Evolutionary conservation across 2,888 invertebrate genomes (phyloP), one percentile per base, ranked within the genome.

Genomic region (Eilema sororculum): DNA sequence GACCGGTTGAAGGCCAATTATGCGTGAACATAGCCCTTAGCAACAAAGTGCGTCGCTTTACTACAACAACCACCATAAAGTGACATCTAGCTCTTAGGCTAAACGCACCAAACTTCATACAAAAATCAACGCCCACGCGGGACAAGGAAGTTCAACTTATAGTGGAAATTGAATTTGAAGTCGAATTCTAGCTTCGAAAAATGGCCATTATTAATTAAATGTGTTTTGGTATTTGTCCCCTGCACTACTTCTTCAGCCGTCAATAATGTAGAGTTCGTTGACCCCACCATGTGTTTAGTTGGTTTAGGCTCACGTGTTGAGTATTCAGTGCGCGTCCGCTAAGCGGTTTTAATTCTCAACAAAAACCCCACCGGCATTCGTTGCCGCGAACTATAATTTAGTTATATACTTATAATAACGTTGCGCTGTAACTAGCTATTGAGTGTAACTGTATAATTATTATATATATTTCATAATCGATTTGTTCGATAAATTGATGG

Each of bases 31-130:
- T 72, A 79, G 87, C 87, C 86, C 92, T 81, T 93, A 88, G 93
- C 90, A 93, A 93, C 92, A 89, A 74, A 90, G 87, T 92, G 91
- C 92, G 91, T 89, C 84, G 84, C 73, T 82, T 82, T 74, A 74
- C 64, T 62, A 67, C 20, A 20, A 24, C 1, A 52, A 74, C 86
- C 82, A 84, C 16, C 59, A 68, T 65, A 76, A 68, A 52, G 52
- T 56, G 79, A 78, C 76, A 70, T 76, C 68, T 59, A 25, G 65
- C 33, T 73, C 63, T 62, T 68, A 37, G 72, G 41, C 73, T 60
- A 52, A 65, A 68, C 61, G 46, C 22, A 64, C 65, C 65, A 58
- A 69, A 66, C 41, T 0, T 63, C 52, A 63, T 30, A 9, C 63
- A 9, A 60, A 30, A 20, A 68, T 58, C 67, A 78, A 69, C 20